Evolutionary conservation across 2,113 vertebrate species (phyloP), one percentile per base, ranked within the genome.

Genomic region (Scomber colias): DNA sequence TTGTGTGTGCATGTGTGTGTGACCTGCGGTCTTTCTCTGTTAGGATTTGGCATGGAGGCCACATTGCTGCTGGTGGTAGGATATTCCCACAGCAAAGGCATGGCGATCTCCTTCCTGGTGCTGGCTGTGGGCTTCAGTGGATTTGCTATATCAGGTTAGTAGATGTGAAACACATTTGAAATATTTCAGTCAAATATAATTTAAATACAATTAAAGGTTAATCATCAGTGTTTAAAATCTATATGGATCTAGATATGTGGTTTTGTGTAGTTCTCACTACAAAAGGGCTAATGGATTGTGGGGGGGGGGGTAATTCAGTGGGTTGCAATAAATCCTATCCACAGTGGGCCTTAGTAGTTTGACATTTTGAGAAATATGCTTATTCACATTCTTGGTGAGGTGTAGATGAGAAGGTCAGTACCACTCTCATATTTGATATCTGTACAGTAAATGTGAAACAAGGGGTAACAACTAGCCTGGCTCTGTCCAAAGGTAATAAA

Each of bases 11-110:
- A 61, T 77, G 55, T 82, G 30, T 75, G 71, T 90, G 67, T 89
- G 85, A 85, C 86, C 76, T 67, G 73, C 80, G 85, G 82, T 90
- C 64, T 88, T 45, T 77, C 76, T 83, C 63, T 87, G 81, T 31
- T 82, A 99, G 98, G 98, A 84, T 99, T 99, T 95, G 98, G 97
- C 76, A 97, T 99, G 98, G 98, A 99, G 90, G 98, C 98, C 66
- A 99, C 98, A 0, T 90, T 99, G 76, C 97, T 99, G 77, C 95
- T 99, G 1, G 97, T 99, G 35, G 98, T 99, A 4, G 98, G 98
- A 63, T 99, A 97, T 89, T 99, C 98, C 81, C 97, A 99, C 84
- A 98, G 96, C 75, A 98, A 97, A 95, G 97, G 97, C 46, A 90
- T 99, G 75, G 98, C 98, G 3, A 99, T 99, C 90, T 98, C 98